Base-by-base conservation (phyloP, 2,888 invertebrate genomes). In the Caenorhabditis sinica region DNA sequence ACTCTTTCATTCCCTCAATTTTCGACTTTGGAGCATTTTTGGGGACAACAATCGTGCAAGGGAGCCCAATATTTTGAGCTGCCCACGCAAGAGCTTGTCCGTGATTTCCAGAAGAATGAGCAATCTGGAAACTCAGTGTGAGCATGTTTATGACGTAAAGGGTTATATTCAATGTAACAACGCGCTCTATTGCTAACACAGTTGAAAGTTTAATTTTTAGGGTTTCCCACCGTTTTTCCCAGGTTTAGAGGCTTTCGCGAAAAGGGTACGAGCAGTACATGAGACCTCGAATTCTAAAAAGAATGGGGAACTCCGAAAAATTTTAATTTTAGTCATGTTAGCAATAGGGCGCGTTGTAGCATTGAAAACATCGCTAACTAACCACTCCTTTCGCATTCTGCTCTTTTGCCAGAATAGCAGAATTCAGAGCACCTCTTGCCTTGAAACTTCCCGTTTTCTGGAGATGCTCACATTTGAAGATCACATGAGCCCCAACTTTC, bases 31-130 rank as follows among this genome's bases (percentile, higher is more conserved):
- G 93, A 1, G 94, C 93, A 85, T 92, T 93, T 65, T 91, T 87
- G 2, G 94, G 94, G 6, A 93, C 93, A n/a, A 94, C 93, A 4
- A 94, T 93, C 43, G 92, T 91, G 86, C 94, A 93, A 2, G 93
- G 92, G 3, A 94, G 56, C 6, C 92, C 92, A 20, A 89, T 88
- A 65, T 88, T 82, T 36, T 84, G 86, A 1, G 93, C 92, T 0
- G 90, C 90, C 88, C 90, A 93, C 11, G 94, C 94, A 33, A 94
- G 87, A 0, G 93, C 94, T 87, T 93, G 93, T 0, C 94, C 94
- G 91, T 94, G 94, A 87, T 94, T 94, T 25, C 94, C 94, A 85
- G 93, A 94, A 82, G 94, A 94, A 88, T 94, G 94, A 0, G 94
- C 94, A 5, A 94, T 93, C 92, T 93, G 73, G 15, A 82, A 82